Conservation (phyloP, 2,113 vertebrate genomes). For the Protobothrops mucrosquamatus region DNA sequence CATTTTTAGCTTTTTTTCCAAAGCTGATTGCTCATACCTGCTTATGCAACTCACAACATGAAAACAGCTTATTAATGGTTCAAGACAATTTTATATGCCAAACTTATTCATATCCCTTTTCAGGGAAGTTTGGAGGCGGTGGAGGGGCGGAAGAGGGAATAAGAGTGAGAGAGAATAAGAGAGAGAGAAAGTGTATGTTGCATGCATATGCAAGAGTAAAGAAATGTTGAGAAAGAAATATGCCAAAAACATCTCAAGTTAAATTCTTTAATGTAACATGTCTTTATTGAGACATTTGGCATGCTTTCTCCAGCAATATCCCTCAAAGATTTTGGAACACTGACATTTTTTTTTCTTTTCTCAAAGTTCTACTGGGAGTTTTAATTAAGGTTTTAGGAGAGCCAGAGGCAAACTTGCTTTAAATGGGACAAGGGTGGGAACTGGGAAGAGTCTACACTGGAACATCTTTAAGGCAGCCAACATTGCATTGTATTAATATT, state of each 20-base stretch:
- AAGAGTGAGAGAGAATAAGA: neutral
- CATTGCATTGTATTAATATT: conserved; percentile 72
- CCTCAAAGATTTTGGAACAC: conserved; percentile 58
- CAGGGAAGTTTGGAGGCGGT: neutral
- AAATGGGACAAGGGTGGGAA: conserved; percentile 33
- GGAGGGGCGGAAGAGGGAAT: neutral
- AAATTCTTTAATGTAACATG: conserved; percentile 48
- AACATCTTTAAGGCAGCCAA: conserved; percentile 72
- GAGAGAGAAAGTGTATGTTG: neutral
- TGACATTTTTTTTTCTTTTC: conserved; percentile 9
- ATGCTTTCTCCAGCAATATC: conserved; percentile 59
- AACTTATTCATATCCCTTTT: conserved; percentile 6
- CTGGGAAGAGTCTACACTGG: conserved; percentile 62
- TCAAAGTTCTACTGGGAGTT: conserved; percentile 49
- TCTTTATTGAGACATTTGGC: conserved; percentile 59
- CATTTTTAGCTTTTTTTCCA: neutral
- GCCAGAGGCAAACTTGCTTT: conserved; percentile 61
- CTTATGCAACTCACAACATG: neutral
- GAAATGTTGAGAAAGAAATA: conserved; percentile 44
- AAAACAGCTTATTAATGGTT: neutral
- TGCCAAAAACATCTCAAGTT: conserved; percentile 49
- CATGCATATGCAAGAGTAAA: neutral
- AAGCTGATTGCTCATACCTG: neutral
- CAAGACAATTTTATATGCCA: neutral
- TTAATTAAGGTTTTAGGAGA: conserved; percentile 69